Conservation (phyloP, 2,888 invertebrate genomes). For the Apamea monoglypha region DNA sequence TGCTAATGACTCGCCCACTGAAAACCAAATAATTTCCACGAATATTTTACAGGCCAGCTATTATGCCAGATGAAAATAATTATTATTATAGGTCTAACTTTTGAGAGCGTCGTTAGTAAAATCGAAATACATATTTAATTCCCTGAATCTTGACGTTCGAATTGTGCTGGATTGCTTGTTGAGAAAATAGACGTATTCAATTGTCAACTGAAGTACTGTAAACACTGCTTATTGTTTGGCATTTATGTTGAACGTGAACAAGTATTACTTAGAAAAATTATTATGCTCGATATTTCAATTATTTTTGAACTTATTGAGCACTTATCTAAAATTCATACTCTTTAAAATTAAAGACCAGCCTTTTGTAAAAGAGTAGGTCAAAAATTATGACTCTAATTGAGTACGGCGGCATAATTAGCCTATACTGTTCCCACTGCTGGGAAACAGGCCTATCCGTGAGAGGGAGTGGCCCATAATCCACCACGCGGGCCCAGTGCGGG, state of each 20-base stretch:
- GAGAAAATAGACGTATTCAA: constrained; percentile 43
- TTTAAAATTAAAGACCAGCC: too few relatives aligned
- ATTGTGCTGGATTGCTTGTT: constrained; percentile 49
- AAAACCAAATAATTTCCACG: constrained; percentile 82
- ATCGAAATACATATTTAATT: constrained; percentile 73
- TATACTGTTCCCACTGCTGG: too few relatives aligned
- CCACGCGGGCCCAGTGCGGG: too few relatives aligned
- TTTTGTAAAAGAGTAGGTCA: too few relatives aligned
- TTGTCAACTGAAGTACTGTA: constrained; percentile 36
- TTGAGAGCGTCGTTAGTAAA: constrained; percentile 69
- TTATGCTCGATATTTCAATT: not conserved
- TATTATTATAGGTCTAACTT: constrained; percentile 72
- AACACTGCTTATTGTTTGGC: constrained; percentile 31
- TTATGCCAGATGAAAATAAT: constrained; percentile 74
- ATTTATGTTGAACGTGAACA: constrained; percentile 20
- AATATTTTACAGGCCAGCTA: constrained; percentile 78
- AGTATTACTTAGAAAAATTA: not conserved
- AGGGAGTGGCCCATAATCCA: too few relatives aligned
- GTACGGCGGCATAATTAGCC: too few relatives aligned
- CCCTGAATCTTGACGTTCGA: constrained; percentile 40
- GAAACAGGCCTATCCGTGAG: too few relatives aligned
- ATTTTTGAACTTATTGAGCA: not conserved
- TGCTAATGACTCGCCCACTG: constrained; percentile 84
- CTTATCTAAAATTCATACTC: not conserved
- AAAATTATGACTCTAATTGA: too few relatives aligned